Percentiles rank a stretch among this genome's conserved stretches.
phyloP scores from a whole-genome alignment of 2,888 invertebrate genomes.

The Lamellibrachia columna region DNA sequence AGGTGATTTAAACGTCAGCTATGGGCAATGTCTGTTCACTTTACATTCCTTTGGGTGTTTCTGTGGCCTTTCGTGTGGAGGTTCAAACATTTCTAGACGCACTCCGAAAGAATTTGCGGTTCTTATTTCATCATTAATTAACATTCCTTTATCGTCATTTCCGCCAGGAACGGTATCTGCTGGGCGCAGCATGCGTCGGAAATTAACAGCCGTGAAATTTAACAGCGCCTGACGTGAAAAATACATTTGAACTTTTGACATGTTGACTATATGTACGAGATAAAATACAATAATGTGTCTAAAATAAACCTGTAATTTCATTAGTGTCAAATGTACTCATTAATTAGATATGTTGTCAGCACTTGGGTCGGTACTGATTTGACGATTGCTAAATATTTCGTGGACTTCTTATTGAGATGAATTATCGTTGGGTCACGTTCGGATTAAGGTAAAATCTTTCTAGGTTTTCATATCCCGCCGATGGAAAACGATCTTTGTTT shows the following conservation, averaged over 20 bases:
- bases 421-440: no score
- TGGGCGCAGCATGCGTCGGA: neutral
- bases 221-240: neutral
- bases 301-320: neutral
- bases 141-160: neutral
- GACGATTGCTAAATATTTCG: no score
- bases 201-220: neutral
- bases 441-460: no score
- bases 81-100: neutral
- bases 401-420: no score
- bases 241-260: neutral
- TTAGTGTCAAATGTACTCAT: no score
- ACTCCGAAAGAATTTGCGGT: neutral
- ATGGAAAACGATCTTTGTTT: no score
- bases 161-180: neutral
- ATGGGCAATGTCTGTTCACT: neutral
- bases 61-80: neutral
- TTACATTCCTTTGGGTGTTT: neutral
- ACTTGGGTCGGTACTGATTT: no score
- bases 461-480: no score
- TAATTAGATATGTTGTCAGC: no score
- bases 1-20: neutral
- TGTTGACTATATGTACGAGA: neutral
- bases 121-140: neutral
- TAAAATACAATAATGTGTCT: neutral